Percentiles rank a stretch among this genome's conserved stretches.
Evolutionary conservation across 2,113 vertebrate species (phyloP).

Genomic region (Oenanthe melanoleuca): DNA sequence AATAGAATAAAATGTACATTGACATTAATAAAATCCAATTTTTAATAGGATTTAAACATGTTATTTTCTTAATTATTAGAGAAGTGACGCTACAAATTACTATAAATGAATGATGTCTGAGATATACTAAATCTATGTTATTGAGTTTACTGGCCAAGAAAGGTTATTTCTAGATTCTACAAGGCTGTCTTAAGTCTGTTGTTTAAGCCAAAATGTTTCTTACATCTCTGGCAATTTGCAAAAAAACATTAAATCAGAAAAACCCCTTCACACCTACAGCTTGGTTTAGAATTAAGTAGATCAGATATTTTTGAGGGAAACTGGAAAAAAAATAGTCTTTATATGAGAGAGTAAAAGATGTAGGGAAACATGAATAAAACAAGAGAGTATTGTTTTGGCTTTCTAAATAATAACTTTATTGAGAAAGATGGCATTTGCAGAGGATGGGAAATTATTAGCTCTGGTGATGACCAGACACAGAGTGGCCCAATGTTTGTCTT

Average conservation of each 20-base stretch:
- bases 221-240: not conserved
- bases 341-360: rapidly evolving
- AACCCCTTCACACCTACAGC: rapidly evolving
- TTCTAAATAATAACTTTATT: not conserved
- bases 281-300: not conserved
- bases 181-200: not conserved
- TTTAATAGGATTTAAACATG: not conserved
- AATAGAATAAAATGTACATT: not conserved
- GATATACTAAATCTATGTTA: not conserved
- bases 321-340: not conserved
- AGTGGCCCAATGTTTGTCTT: not conserved
- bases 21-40: not conserved
- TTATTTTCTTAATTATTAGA: not conserved
- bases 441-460: not conserved
- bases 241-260: not conserved
- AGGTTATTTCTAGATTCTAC: not conserved
- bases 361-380: not conserved
- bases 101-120: not conserved
- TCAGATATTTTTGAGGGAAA: not conserved
- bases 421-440: not conserved
- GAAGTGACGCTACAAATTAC: not conserved
- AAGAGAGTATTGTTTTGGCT: not conserved
- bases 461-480: not conserved
- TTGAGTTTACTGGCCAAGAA: not conserved
- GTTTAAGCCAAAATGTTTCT: not conserved